Conservation (phyloP, 2,797 vertebrate genomes). For the Enteromius mattozi region DNA sequence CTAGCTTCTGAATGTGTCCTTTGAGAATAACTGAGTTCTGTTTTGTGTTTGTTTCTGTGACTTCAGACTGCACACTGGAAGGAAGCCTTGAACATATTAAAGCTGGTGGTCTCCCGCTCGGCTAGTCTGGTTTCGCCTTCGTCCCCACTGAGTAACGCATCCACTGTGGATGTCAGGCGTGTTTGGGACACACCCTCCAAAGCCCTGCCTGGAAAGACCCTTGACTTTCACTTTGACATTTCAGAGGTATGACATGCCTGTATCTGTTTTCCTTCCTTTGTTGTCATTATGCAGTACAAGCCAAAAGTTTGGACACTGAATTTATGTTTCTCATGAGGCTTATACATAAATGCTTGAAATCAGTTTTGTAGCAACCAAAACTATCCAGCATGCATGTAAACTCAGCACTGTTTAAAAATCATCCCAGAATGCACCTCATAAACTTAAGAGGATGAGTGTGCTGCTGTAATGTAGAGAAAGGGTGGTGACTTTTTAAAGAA, state of each 20-base stretch:
- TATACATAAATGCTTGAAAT: neutral
- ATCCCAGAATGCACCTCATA: constrained; percentile 9
- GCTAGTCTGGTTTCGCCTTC: constrained; percentile 93
- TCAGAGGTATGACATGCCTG: constrained; percentile 84
- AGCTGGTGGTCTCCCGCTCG: constrained; percentile 96
- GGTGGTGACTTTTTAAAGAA: neutral
- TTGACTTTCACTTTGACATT: constrained; percentile 98
- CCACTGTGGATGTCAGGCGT: constrained; percentile 91
- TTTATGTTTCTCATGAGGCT: too few species aligned
- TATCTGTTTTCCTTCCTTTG: neutral
- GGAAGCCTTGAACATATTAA: constrained; percentile 95
- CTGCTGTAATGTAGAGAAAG: neutral
- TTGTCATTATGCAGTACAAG: neutral
- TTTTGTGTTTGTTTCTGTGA: constrained; percentile 49
- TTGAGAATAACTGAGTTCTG: constrained; percentile 5
- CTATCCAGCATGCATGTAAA: too few species aligned
- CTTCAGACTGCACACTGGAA: constrained; percentile 94
- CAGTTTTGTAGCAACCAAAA: neutral
- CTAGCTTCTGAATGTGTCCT: constrained; percentile 33
- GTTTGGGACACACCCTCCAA: constrained; percentile 94
- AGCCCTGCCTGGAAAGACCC: constrained; percentile 94
- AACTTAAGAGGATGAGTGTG: neutral
- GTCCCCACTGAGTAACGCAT: constrained; percentile 87
- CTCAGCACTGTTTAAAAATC: neutral
- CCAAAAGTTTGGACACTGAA: neutral